Evolutionary conservation across 2,888 invertebrate species (phyloP), one percentile per base, ranked within the genome.

Genomic region (Congeria kusceri): DNA sequence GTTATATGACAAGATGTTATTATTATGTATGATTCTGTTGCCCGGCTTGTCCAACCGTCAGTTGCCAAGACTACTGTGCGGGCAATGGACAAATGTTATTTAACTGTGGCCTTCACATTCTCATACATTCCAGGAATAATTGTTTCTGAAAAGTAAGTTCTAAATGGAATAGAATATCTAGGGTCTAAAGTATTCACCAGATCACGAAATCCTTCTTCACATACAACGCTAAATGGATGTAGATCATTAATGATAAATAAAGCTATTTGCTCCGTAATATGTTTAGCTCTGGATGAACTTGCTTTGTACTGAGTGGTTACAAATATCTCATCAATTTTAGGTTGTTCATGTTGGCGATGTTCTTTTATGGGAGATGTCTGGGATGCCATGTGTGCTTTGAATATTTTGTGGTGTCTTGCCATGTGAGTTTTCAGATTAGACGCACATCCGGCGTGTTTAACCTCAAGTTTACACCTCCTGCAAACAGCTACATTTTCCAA

Each of bases 1-100:
- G 61, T 70, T 27, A 79, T 70, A 29, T 74, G 70, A 1, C 20
- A 15, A 29, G 67, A 67, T 28, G 74, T 74, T 7, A 74, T 74
- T 27, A 66, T 74, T 2, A 74, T 57, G 44, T 74, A 74, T 15
- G 74, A 74, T 25, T 62, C 67, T n/a, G 53, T 67, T 7, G 74
- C 67, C 1, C 61, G 20, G 18, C 62, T 67, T 0, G 67, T 74
- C 67, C 74, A 74, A 15, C 67, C 62, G 25, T 74, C 67, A 18
- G 74, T 67, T n/a, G 67, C 67, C 15, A 68, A 27, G 4, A 67
- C 67, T 46, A 74, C 68, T 1, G 44, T 61, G 20, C 11, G 25
- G 7, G 75, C 68, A 11, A 15, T 29, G 28, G 58, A 68, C 61
- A 75, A 49, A 64, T 27, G 47, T 0, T 20, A 20, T 28, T 63